Evolutionary conservation across 2,797 vertebrate species (phyloP), one percentile per base, ranked within the genome.

Genomic region (Eulemur rubriventer): DNA sequence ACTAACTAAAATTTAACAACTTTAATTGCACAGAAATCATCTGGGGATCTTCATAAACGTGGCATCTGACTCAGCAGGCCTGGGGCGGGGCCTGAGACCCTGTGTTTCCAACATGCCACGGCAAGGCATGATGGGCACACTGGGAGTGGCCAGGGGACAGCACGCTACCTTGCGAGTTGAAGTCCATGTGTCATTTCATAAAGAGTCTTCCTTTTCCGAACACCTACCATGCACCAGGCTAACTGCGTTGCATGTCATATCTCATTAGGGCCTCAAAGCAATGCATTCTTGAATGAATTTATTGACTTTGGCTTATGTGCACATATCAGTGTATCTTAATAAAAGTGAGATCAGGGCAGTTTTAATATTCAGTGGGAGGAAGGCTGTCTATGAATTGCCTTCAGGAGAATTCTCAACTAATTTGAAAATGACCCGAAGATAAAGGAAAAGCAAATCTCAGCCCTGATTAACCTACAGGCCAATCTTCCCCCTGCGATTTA

Each of bases 221-320:
- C 1, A 12, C 33, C 65, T 38, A 33, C 63, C 3, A 16, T 6
- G 55, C 55, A 12, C 55, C 55, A 41, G 26, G 18, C 69, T 38
- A 33, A 30, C 4, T 28, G 24, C 1, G 2, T 7, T 11, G 24
- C n/a, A 8, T 0, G 18, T 17, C 24, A 30, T 61, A 1, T 61
- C 33, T 81, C 89, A 2, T 17, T 3, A 61, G 22, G 48, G 17
- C 24, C 55, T 82, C 52, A 22, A 18, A 61, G 41, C 7, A n/a
- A n/a, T n/a, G 55, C 14, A 16, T 48, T 48, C 2, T 24, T 5
- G 12, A 46, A n/a, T 46, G 20, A 63, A 24, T n/a, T 14, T 33
- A n/a, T 3, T 26, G 4, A 63, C 3, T 28, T 48, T 22, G 33
- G 80, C 30, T 48, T 63, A 24, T n/a, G 16, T 9, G 17, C 46